These are phyloP conservation scores for Engystomops pustulosus DNA, from an alignment of 2,113 vertebrate species.

Conservation along the genomic window DNA sequence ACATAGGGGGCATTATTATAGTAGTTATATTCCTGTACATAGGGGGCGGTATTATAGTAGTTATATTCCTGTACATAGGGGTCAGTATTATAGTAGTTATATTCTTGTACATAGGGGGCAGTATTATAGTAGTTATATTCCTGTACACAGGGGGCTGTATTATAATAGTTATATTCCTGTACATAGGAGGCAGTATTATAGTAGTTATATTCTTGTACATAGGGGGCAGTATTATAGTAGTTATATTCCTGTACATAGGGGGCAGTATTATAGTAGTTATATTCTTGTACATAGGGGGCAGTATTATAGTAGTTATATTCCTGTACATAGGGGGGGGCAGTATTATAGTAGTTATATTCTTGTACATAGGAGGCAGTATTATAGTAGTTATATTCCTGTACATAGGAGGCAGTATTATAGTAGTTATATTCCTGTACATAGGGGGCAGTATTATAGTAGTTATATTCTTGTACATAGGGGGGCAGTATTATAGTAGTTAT, in stretches of 20 bases:
- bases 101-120: background rate
- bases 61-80: no score
- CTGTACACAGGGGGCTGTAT: background rate
- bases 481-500: slow-evolving; percentile 13
- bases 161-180: background rate
- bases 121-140: background rate
- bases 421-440: background rate
- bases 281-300: background rate
- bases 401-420: slow-evolving; percentile 7
- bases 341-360: slow-evolving; percentile 6
- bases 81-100: no score
- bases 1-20: no score
- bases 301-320: slow-evolving; percentile 8
- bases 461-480: background rate
- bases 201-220: slow-evolving; percentile 9
- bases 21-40: no score
- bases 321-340: background rate
- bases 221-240: background rate
- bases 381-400: slow-evolving; percentile 8
- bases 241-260: slow-evolving; percentile 6
- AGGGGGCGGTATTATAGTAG: no score
- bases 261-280: background rate
- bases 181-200: background rate
- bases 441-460: background rate
- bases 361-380: slow-evolving; percentile 1